Percentiles rank a stretch among this genome's conserved stretches.
phyloP scores from a whole-genome alignment of 2,888 invertebrate genomes.

The Cataglyphis rosenhaueri region DNA sequence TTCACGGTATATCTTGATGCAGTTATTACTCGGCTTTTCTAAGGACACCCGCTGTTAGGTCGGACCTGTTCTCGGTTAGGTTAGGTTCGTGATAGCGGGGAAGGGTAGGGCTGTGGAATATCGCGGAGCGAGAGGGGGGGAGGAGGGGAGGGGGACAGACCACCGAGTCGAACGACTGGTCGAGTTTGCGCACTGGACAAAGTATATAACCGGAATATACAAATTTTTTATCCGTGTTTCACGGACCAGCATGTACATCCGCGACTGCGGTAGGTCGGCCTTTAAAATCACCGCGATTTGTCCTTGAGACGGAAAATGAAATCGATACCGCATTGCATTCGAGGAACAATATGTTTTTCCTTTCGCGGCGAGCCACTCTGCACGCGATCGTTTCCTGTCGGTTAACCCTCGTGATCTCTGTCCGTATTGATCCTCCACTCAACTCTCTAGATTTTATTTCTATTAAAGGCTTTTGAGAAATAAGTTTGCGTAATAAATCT shows the following conservation, averaged over 20 bases:
- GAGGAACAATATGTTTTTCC: neutral
- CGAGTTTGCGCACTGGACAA: constrained; percentile 75
- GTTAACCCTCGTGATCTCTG: constrained; percentile 19
- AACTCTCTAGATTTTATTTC: constrained; percentile 22
- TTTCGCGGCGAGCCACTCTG: neutral
- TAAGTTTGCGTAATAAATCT: constrained; percentile 4
- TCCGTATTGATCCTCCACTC: constrained; percentile 6
- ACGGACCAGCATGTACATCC: constrained; percentile 34
- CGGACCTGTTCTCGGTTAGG: constrained; percentile 59
- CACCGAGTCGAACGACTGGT: constrained; percentile 71
- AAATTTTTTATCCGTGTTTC: constrained; percentile 66
- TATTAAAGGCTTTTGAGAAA: neutral
- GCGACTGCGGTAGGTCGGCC: constrained; percentile 62
- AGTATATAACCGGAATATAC: constrained; percentile 58
- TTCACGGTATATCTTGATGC: neutral
- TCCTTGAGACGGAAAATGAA: constrained; percentile 40
- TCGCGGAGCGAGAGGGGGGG: constrained; percentile 15
- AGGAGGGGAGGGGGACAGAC: constrained; percentile 46
- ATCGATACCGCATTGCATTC: constrained; percentile 2
- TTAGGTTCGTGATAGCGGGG: constrained; percentile 23
- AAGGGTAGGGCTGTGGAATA: neutral
- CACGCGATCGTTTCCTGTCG: constrained; percentile 13
- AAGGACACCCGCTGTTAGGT: constrained; percentile 47
- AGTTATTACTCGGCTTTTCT: neutral
- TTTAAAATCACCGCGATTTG: constrained; percentile 47